Evolutionary conservation across 92 coral and sea anemone species (phyloP).

Genomic region (Nematostella vectensis): DNA sequence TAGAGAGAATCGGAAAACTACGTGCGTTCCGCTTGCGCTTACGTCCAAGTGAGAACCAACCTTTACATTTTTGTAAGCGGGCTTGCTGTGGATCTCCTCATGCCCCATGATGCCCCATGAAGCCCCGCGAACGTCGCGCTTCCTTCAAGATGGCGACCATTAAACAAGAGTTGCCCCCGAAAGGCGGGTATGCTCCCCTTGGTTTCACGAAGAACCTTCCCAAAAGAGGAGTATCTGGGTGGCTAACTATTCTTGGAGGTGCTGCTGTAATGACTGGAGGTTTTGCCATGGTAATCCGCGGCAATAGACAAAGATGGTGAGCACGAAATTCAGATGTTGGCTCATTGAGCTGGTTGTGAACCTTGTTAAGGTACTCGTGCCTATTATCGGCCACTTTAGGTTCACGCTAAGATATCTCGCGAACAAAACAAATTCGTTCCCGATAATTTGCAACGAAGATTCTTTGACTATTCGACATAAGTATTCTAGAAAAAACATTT

Average conservation of each 20-base stretch:
- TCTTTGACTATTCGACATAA: too few species aligned
- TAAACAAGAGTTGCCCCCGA: constrained; percentile 91
- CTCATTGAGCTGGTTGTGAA: too few species aligned
- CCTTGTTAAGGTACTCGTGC: too few species aligned
- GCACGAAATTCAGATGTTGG: not conserved
- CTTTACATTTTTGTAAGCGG: not conserved
- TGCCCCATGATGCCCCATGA: too few species aligned
- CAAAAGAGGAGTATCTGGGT: constrained; percentile 87
- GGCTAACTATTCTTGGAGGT: constrained; percentile 67
- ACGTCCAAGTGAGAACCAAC: too few species aligned
- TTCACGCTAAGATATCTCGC: too few species aligned
- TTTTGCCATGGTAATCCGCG: constrained; percentile 77
- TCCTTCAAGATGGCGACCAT: constrained; percentile 85
- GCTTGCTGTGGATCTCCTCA: not conserved
- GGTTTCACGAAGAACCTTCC: constrained; percentile 74
- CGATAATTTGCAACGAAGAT: too few species aligned
- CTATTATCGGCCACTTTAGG: too few species aligned
- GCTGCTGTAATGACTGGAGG: constrained; percentile 82
- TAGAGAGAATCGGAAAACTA: too few species aligned
- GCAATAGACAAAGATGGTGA: constrained; percentile 89
- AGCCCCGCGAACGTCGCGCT: constrained; percentile 1
- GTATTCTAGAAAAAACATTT: too few species aligned
- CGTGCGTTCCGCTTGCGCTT: too few species aligned
- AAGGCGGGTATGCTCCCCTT: constrained; percentile 96
- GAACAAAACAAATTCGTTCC: too few species aligned